These are phyloP conservation scores for Scaptomyza graminum DNA, from an alignment of 1,140 invertebrate species.

Conservation along the genomic window DNA sequence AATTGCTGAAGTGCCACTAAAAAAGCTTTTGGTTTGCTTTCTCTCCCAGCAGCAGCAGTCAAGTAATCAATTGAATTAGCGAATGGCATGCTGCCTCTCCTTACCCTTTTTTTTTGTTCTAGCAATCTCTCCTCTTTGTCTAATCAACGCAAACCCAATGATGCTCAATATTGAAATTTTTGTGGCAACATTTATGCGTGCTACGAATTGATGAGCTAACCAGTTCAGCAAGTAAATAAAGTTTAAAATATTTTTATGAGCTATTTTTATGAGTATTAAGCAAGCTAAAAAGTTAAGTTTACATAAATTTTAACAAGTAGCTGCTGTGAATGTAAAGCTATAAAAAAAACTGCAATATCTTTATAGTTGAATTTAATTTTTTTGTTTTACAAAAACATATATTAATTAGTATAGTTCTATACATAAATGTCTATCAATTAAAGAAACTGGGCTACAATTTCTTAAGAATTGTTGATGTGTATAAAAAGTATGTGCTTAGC, in stretches of 20 bases:
- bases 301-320: background rate
- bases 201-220: slow-evolving; percentile 14
- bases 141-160: slow-evolving; percentile 57
- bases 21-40: slow-evolving; percentile 1
- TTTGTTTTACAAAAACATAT: no score
- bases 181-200: slow-evolving; percentile 23
- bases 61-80: slow-evolving; percentile 78
- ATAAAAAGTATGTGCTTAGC: slow-evolving; percentile 31
- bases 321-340: background rate
- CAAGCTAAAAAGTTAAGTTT: background rate
- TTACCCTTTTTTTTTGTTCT: background rate
- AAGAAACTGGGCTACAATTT: background rate
- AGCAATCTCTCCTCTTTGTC: background rate
- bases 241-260: slow-evolving; percentile 2
- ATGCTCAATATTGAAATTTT: slow-evolving; percentile 31
- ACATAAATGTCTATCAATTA: slow-evolving; percentile 30
- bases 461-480: background rate
- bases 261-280: background rate
- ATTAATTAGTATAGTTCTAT: no score
- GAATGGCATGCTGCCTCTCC: slow-evolving; percentile 9
- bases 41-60: slow-evolving; percentile 16
- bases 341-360: no score
- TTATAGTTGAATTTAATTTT: no score
- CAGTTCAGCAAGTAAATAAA: slow-evolving; percentile 15
- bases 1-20: slow-evolving; percentile 44